Conservation (phyloP, 53 echinoderm and acorn worm genomes). For the Apostichopus leukothele region DNA sequence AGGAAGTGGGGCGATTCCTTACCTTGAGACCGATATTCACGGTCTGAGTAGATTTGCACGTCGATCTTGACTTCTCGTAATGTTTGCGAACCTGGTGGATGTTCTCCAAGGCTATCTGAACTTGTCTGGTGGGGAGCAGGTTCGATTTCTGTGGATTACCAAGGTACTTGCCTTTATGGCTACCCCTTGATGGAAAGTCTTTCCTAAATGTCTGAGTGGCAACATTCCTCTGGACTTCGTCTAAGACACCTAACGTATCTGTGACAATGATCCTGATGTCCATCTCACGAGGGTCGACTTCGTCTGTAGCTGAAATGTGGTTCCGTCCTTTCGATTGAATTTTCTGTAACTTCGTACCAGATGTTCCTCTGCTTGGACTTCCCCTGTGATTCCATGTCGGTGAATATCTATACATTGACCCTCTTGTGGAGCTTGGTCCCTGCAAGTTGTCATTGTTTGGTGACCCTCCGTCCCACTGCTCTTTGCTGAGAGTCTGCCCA, state of each 20-base stretch:
- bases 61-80: not conserved
- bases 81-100: not conserved
- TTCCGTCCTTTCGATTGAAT: not conserved
- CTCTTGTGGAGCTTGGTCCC: not conserved
- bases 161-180: constrained; percentile 16
- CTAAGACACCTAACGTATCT: not conserved
- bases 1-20: not conserved
- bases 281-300: not conserved
- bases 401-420: not conserved
- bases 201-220: constrained; percentile 1
- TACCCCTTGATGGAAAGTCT: not conserved
- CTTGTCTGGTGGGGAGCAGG: not conserved
- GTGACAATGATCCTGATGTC: not conserved
- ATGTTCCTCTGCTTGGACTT: not conserved
- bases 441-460: not conserved
- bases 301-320: not conserved
- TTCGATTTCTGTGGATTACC: not conserved
- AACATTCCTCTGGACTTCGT: not conserved
- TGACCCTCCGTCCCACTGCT: not conserved
- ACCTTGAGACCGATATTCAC: not conserved
- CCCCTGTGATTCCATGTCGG: not conserved
- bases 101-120: not conserved
- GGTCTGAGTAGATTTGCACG: constrained; percentile 30
- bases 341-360: not conserved
- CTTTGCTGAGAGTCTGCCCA: not conserved